Conservation (phyloP, 2,797 vertebrate genomes). For the Pachyuromys duprasi region DNA sequence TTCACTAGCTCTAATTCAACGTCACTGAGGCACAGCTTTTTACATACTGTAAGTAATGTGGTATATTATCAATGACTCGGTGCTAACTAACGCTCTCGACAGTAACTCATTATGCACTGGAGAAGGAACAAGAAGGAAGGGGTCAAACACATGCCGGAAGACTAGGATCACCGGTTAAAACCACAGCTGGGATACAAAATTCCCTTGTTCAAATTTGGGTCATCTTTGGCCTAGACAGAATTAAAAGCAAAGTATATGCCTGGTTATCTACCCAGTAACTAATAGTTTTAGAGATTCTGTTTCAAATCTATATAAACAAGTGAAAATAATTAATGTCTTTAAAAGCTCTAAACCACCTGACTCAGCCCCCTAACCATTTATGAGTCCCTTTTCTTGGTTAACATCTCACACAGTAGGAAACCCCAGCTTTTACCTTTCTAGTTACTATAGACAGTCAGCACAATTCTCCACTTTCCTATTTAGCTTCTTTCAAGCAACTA, state of each 20-base stretch:
- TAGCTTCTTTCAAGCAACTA: slow-evolving; percentile 47
- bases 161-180: slow-evolving; percentile 50
- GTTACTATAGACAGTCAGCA: background rate
- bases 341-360: slow-evolving; percentile 19
- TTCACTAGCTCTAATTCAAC: slow-evolving; percentile 41
- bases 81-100: background rate
- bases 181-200: slow-evolving; percentile 42
- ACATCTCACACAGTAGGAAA: slow-evolving; percentile 57
- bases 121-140: slow-evolving; percentile 11
- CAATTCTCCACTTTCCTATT: background rate
- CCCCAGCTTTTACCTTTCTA: slow-evolving; percentile 22
- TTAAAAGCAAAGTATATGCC: slow-evolving; percentile 55
- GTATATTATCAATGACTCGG: slow-evolving; percentile 14
- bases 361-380: background rate
- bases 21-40: slow-evolving; percentile 28
- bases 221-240: slow-evolving; percentile 10
- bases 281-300: slow-evolving; percentile 50
- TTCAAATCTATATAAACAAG: slow-evolving; percentile 40
- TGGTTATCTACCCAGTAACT: slow-evolving; percentile 28
- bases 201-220: slow-evolving; percentile 33
- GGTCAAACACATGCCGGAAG: background rate
- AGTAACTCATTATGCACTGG: background rate
- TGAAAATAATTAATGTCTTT: slow-evolving; percentile 45
- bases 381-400: slow-evolving; percentile 36
- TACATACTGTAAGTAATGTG: background rate